These are phyloP conservation scores for Punctoribates punctum DNA, from an alignment of 2,888 invertebrate genomes.

Conservation along the genomic window DNA sequence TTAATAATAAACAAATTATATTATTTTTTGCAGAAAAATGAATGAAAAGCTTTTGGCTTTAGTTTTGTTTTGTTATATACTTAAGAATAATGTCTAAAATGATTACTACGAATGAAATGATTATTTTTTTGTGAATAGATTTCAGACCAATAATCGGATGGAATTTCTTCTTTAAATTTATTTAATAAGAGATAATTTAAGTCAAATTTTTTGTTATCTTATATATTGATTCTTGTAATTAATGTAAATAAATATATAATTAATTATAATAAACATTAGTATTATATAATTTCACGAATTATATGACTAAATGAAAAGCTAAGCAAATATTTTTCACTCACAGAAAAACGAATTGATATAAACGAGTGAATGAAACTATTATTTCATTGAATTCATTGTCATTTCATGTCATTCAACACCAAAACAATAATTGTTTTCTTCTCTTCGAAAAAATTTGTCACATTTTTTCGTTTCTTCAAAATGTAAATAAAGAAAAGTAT, in stretches of 20 bases:
- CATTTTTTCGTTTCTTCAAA: no score
- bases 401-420: not conserved
- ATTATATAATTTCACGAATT: not conserved
- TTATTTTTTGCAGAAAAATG: not conserved
- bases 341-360: not conserved
- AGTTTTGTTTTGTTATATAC: slow-evolving; percentile 17
- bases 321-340: slow-evolving; percentile 4
- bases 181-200: not conserved
- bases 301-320: slow-evolving; percentile 1
- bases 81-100: not conserved
- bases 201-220: slow-evolving; percentile 1
- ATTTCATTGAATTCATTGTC: not conserved
- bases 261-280: not conserved
- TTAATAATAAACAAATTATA: not conserved
- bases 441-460: no score
- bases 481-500: no score
- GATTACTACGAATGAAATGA: not conserved
- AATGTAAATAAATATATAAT: slow-evolving; percentile 24
- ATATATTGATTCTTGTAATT: not conserved
- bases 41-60: not conserved
- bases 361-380: slow-evolving; percentile 8
- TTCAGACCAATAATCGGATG: not conserved
- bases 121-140: not conserved
- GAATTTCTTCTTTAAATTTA: not conserved
- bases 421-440: not conserved